A percentile compares a stretch with the other conserved stretches of the same genome.
Conservation (phyloP, 1,140 invertebrate species). For the Drosophila kurseongensis region DNA sequence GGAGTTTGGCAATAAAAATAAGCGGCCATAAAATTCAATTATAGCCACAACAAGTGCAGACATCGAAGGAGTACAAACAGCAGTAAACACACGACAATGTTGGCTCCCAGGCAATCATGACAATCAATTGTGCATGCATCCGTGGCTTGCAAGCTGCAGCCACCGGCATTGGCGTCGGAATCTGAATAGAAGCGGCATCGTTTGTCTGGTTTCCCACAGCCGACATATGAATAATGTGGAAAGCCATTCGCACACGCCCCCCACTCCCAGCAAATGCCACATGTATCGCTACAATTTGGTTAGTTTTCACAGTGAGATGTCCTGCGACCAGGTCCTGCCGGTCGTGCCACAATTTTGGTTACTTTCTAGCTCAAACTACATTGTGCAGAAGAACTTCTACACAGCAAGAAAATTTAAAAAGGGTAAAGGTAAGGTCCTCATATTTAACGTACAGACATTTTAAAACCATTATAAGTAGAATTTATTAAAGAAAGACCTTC, state of each 20-base stretch:
- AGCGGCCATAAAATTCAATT: slow-evolving; percentile 82
- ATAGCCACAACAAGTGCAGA: slow-evolving; percentile 80
- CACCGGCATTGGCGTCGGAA: not conserved
- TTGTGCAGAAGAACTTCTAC: slow-evolving; percentile 2
- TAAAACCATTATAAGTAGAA: no score
- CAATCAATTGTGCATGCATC: slow-evolving; percentile 77
- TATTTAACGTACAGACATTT: no score
- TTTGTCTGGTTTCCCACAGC: slow-evolving; percentile 33
- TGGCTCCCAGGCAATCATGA: slow-evolving; percentile 62
- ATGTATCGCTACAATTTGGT: slow-evolving; percentile 57
- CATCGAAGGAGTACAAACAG: slow-evolving; percentile 25
- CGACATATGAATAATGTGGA: slow-evolving; percentile 32
- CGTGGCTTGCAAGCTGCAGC: slow-evolving; percentile 12
- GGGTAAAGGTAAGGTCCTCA: no score
- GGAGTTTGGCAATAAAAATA: slow-evolving; percentile 67
- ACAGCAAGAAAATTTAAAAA: not conserved
- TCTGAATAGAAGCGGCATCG: slow-evolving; percentile 28
- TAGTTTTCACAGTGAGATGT: slow-evolving; percentile 24
- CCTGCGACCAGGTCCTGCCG: slow-evolving; percentile 2
- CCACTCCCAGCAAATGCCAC: slow-evolving; percentile 17
- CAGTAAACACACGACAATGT: slow-evolving; percentile 24
- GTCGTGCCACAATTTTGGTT: slow-evolving; percentile 54
- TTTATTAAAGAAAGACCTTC: no score
- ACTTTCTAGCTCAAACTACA: slow-evolving; percentile 50
- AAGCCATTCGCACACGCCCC: slow-evolving; percentile 18